Evolutionary conservation across 2,797 vertebrate species (phyloP), one percentile per base, ranked within the genome.

Genomic region (Taeniopygia guttata): DNA sequence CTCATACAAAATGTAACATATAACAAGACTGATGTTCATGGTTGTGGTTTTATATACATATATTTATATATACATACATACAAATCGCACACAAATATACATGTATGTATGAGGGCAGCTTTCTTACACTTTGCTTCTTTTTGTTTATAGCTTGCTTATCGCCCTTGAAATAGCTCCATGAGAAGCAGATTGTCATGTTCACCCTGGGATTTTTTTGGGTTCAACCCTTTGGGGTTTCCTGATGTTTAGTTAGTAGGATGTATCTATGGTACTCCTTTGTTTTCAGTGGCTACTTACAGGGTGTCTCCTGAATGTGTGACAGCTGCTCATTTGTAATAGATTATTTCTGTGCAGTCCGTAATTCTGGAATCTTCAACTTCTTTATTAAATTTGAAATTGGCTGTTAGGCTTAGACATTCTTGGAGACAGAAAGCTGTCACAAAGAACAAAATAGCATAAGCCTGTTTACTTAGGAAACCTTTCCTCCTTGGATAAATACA

Each of bases 1-100:
- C 46, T 75, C 32, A 32, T 36, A 14, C 26, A 56, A 75, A 93
- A n/a, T 4, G 6, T 52, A 18, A 36, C 5, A 0, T 40, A 13
- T 34, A 72, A 54, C 19, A 36, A 60, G 32, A 49, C 19, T 42
- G 22, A 7, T 56, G 17, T 73, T 89, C 16, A 3, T 36, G 20
- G 12, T 38, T 66, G 12, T 10, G 4, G 21, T 58, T 64, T 48
- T 80, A 5, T 38, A 21, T 23, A 8, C 15, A 8, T n/a, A 4
- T 4, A n/a, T 21, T 21, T 19, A 11, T 23, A 13, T 23, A 16
- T 3, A 22, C 7, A n/a, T 3, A 12, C 4, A 23, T 6, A 32
- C 5, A 38, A 68, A 36, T 27, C 21, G 58, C n/a, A 56, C 13
- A 29, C 12, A 72, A 25, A 49, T 51, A 13, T 7, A 7, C 26